These are phyloP conservation scores for Folsomia candida DNA, from an alignment of 2,888 invertebrate species.

Conservation along the genomic window DNA sequence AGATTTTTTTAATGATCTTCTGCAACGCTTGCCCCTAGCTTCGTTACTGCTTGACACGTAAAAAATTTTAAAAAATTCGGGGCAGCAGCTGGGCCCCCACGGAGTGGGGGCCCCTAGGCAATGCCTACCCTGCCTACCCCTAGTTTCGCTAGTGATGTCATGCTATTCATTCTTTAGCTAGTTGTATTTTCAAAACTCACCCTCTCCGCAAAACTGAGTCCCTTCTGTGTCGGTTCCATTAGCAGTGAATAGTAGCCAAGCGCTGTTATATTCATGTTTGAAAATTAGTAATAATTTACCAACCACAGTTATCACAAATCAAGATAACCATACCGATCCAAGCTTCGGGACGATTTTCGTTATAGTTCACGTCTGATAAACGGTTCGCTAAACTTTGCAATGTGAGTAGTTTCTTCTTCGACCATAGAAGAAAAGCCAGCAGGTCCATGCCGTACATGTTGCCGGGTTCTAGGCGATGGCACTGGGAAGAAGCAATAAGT, in stretches of 20 bases:
- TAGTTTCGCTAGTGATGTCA: no score
- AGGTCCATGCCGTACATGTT: constrained; percentile 65
- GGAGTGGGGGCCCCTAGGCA: no score
- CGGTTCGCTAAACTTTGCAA: constrained; percentile 63
- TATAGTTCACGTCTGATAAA: constrained; percentile 41
- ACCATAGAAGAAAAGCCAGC: constrained; percentile 58
- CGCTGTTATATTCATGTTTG: no score
- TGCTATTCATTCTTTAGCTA: no score
- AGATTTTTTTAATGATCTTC: no score
- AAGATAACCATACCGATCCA: constrained; percentile 60
- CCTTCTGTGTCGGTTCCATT: constrained; percentile 65
- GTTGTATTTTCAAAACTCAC: constrained; percentile 52
- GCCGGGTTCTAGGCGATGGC: constrained; percentile 56
- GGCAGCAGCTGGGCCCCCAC: no score
- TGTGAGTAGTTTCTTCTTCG: no score
- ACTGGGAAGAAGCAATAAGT: neutral
- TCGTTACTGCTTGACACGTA: no score
- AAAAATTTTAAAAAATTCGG: no score
- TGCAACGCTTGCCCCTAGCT: no score
- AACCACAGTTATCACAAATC: neutral
- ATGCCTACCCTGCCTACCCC: no score
- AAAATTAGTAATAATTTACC: neutral
- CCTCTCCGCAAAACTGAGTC: constrained; percentile 71
- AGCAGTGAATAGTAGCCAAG: constrained; percentile 69
- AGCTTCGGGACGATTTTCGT: constrained; percentile 60